Evolutionary conservation across 2,797 vertebrate genomes (phyloP).

Genomic region (Ambastaia sidthimunki): DNA sequence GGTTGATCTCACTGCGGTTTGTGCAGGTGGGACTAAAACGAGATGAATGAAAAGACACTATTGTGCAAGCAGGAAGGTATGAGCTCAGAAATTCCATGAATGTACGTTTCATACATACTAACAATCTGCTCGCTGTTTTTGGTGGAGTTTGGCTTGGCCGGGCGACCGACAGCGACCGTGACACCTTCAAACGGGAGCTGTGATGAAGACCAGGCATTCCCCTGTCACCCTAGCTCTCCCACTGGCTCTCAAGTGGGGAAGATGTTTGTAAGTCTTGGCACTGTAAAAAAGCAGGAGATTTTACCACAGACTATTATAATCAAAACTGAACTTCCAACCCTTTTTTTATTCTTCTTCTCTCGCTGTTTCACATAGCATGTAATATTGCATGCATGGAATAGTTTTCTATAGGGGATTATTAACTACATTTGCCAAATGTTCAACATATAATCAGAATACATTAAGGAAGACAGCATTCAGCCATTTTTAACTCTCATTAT

Average conservation of each 20-base stretch:
- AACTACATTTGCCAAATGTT: too few relatives aligned
- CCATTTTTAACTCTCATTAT: too few relatives aligned
- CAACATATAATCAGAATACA: too few relatives aligned
- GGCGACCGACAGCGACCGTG: constrained; percentile 30
- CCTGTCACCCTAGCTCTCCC: constrained; percentile 39
- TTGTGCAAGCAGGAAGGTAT: constrained; percentile 68
- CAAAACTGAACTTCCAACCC: constrained; percentile 28
- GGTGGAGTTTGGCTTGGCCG: constrained; percentile 73
- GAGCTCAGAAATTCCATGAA: constrained; percentile 67
- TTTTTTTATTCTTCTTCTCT: constrained; percentile 43
- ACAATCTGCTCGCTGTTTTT: constrained; percentile 74
- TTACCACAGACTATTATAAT: constrained; percentile 3
- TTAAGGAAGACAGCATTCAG: too few relatives aligned
- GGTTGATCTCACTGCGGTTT: constrained; percentile 52
- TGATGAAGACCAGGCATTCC: constrained; percentile 48
- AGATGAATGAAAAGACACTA: constrained; percentile 64
- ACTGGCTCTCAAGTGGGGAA: constrained; percentile 52
- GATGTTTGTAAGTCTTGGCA: constrained; percentile 65
- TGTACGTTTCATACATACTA: constrained; percentile 68
- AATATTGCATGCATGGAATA: too few relatives aligned
- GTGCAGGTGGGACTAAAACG: constrained; percentile 50
- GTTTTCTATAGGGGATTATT: too few relatives aligned
- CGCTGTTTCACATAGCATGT: not conserved
- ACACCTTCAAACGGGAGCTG: constrained; percentile 60
- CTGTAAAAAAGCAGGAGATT: constrained; percentile 29